Evolutionary conservation across 1,140 invertebrate genomes (phyloP), one percentile per base, ranked within the genome.

Genomic region (Eupristina koningsbergeri): DNA sequence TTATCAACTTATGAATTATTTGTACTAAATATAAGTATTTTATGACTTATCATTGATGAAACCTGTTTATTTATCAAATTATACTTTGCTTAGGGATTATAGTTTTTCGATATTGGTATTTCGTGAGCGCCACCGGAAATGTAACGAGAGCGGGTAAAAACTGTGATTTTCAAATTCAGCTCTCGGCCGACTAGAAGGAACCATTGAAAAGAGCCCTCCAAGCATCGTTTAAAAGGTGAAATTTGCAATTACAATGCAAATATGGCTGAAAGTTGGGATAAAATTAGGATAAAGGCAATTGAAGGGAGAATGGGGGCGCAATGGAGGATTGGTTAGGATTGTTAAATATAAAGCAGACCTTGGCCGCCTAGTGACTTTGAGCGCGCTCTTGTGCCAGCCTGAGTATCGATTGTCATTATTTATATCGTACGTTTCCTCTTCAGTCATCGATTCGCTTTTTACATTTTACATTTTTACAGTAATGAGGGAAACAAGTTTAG

Each of bases 361-460:
- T 29, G 6, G 63, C 15, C 34, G 17, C 19, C 89, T 91, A 88
- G 90, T 87, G 87, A 89, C 85, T 89, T 92, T 91, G 0, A 17
- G 86, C 79, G 75, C 22, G 36, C 31, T 36, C 26, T 74, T 34
- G 73, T 19, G 86, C 73, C 80, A 87, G 83, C 88, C 89, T 90
- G 91, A 85, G 89, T 92, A 93, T 93, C 92, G 92, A 92, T 93
- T 93, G 91, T 93, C 92, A 92, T 92, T 92, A 93, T 92, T 92
- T 92, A 92, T 92, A 91, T 91, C 91, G 91, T 92, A 92, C 91
- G 91, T 92, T 92, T 92, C 92, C 91, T 92, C 91, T 93, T 92
- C 92, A 92, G 91, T 92, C 92, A 93, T 93, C 91, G 92, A 93
- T 93, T 93, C 91, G 90, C 91, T 92, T 92, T 93, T 93, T 92